Evolutionary conservation across 2,888 invertebrate species (phyloP).

Genomic region (Trissoscelio sp.): DNA sequence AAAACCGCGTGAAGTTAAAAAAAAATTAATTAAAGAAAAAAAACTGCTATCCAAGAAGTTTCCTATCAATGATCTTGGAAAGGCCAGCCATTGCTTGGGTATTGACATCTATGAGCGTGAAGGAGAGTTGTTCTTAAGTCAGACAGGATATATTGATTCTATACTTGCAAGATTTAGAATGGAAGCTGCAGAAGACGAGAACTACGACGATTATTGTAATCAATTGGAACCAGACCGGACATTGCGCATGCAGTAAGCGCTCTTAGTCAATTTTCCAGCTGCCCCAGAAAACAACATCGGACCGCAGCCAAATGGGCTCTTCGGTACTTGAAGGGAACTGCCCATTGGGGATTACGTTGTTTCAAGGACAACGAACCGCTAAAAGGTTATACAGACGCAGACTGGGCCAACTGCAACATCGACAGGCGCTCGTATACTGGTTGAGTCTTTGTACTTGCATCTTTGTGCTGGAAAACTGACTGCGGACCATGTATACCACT

Average conservation of each 20-base stretch:
- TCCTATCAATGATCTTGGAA: background rate
- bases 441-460: no score
- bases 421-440: no score
- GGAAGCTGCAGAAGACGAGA: background rate
- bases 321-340: background rate
- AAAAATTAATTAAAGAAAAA: no score
- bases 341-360: background rate
- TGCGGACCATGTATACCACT: background rate
- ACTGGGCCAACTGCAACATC: conserved; percentile 15
- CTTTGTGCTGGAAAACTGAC: background rate
- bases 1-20: no score
- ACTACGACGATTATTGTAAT: background rate
- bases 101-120: background rate
- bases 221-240: conserved; percentile 49
- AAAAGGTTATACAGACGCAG: conserved; percentile 4
- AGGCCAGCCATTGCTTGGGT: background rate
- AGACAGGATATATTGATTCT: background rate
- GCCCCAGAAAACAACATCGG: background rate
- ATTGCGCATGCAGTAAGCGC: conserved; percentile 51
- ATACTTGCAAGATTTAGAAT: background rate
- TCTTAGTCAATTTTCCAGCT: conserved; percentile 13
- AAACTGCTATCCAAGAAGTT: no score
- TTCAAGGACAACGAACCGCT: background rate
- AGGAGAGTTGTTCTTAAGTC: background rate
- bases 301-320: background rate